Evolutionary conservation across 2,113 vertebrate species (phyloP).

Genomic region (Salvator merianae): DNA sequence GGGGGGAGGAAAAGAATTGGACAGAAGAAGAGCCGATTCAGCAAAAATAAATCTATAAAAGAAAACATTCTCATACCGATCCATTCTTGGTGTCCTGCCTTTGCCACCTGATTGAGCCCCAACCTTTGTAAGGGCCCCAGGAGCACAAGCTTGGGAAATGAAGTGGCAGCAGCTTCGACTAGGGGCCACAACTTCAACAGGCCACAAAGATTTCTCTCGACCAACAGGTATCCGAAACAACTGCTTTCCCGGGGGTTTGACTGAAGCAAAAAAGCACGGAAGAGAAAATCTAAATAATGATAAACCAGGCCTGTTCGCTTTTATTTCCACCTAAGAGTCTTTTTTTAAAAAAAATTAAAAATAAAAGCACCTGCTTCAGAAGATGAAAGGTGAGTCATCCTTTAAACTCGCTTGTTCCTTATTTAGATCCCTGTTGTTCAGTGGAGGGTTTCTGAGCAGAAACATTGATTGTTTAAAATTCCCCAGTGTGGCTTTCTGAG

Average conservation of each 20-base stretch:
- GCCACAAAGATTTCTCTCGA: conserved; percentile 22
- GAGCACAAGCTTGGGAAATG: no score
- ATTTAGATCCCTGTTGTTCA: neutral
- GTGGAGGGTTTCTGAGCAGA: conserved; percentile 3
- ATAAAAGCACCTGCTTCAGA: neutral
- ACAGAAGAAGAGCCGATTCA: no score
- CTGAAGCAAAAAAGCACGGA: conserved; percentile 24
- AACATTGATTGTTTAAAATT: neutral
- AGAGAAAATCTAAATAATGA: neutral
- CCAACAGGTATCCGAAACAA: neutral
- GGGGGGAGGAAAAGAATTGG: no score
- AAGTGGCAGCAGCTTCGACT: no score
- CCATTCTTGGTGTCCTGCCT: no score
- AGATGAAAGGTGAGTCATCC: conserved; percentile 5
- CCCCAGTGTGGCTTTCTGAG: neutral
- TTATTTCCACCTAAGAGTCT: conserved; percentile 16
- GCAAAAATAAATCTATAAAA: no score
- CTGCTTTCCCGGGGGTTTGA: conserved; percentile 30
- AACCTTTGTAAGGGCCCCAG: neutral
- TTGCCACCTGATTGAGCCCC: no score
- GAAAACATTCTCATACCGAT: no score
- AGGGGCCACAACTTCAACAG: conserved; percentile 31
- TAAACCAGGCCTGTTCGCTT: neutral
- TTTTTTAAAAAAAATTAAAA: conserved; percentile 7
- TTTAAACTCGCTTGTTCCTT: neutral